These are phyloP conservation scores for Acrobasis suavella DNA, from an alignment of 2,888 invertebrate genomes.

Conservation along the genomic window DNA sequence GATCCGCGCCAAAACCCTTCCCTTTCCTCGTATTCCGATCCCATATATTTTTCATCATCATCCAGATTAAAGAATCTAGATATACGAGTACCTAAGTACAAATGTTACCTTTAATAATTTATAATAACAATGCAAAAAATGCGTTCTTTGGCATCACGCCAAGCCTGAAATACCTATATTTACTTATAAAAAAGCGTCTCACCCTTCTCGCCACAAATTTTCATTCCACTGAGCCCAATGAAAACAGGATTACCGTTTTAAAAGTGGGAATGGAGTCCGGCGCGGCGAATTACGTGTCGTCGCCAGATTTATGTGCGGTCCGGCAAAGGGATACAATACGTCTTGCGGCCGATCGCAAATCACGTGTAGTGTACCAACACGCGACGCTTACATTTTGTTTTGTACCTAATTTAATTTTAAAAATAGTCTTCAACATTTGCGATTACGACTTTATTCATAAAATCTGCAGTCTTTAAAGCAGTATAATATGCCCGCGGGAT, in stretches of 20 bases:
- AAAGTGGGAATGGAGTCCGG: conserved; percentile 5
- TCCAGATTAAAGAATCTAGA: too few species aligned
- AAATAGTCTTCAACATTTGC: background rate
- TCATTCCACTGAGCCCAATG: background rate
- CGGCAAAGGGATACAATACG: conserved; percentile 5
- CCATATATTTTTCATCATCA: too few species aligned
- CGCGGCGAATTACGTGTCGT: conserved; percentile 3
- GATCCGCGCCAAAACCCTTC: too few species aligned
- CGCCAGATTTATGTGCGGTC: conserved; percentile 13
- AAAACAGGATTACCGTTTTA: conserved; percentile 5
- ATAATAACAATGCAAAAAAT: too few species aligned
- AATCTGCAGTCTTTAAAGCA: too few species aligned
- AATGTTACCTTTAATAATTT: too few species aligned
- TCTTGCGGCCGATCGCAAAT: conserved; percentile 11
- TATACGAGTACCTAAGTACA: too few species aligned
- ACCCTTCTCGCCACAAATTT: conserved; percentile 1
- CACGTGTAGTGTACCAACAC: background rate
- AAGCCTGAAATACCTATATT: too few species aligned
- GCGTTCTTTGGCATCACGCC: too few species aligned
- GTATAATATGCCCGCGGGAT: too few species aligned
- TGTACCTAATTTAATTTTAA: background rate
- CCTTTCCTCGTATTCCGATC: too few species aligned
- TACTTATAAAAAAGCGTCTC: background rate
- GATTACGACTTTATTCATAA: too few species aligned
- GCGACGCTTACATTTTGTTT: background rate